Base-by-base conservation (phyloP, 1,140 invertebrate species). In the Eciton burchellii region DNA sequence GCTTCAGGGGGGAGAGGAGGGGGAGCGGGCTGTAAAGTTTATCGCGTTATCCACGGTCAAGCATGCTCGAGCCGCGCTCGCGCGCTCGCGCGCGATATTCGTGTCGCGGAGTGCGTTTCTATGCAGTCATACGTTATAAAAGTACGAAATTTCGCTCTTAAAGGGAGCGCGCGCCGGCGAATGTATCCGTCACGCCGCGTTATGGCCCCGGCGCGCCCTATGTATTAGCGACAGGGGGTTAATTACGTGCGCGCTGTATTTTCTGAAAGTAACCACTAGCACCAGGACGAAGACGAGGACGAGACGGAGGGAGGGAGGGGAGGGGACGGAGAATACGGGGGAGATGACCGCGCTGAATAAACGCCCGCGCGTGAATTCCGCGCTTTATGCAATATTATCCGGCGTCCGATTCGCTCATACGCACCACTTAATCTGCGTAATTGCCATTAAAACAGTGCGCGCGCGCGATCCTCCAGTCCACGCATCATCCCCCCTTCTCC, bases 21-120 rank as follows among this genome's bases (percentile, higher is more conserved):
- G n/a, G n/a, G n/a, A n/a, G n/a, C n/a, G n/a, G n/a, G 68, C 87
- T 85, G 88, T 89, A 89, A 89, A 89, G 76, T 89, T 88, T 86
- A 89, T 88, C 88, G 71, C 70, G 85, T 89, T 89, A 82, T 81
- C 87, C 88, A 81, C 62, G 77, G 79, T 88, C 88, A 89, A 86
- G 79, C 79, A 82, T 68, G 62, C 79, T 87, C 84, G 77, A 87
- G 85, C 85, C 77, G 85, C 85, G 81, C 77, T 35, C 35, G 41
- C 59, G 70, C 85, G 81, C 71, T n/a, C n/a, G 41, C 59, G 70
- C 65, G 63, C 79, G 70, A 77, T 87, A 84, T 87, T 83, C 71
- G 77, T 82, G 59, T 76, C 83, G 60, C n/a, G 52, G 71, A 72
- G 72, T 88, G 86, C 87, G 88, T 88, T 88, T 82, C 86, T 85